These are phyloP conservation scores for Trachurus trachurus DNA, from an alignment of 2,797 vertebrate species.

Conservation along the genomic window DNA sequence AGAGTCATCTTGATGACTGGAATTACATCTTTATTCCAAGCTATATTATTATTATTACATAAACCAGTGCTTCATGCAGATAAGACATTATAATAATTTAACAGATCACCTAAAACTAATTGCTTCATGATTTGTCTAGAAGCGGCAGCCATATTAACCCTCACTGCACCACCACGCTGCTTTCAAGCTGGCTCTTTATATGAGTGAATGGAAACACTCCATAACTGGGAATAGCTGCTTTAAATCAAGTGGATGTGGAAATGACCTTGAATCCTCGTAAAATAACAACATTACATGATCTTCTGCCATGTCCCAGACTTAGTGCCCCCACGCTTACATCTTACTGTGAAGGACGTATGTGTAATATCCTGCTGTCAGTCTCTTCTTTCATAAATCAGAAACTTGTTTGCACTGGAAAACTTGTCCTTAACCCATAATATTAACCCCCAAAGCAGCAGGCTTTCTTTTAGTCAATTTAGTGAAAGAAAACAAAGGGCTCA, in stretches of 20 bases:
- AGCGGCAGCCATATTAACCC: neutral
- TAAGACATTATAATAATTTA: too few species aligned
- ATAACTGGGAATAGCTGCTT: neutral
- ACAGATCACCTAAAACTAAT: too few species aligned
- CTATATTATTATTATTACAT: too few species aligned
- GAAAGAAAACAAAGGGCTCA: conserved; percentile 2
- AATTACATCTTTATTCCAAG: too few species aligned
- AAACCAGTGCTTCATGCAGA: too few species aligned
- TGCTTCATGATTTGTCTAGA: too few species aligned
- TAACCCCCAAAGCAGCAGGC: neutral
- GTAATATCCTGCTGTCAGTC: conserved; percentile 20
- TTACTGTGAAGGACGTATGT: conserved; percentile 42
- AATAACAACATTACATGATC: conserved; percentile 33
- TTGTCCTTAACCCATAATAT: conserved; percentile 4
- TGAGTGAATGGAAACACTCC: conserved; percentile 9
- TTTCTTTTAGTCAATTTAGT: neutral
- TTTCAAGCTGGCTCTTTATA: neutral
- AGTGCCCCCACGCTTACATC: conserved; percentile 23
- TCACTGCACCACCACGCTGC: neutral
- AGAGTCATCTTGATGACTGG: too few species aligned
- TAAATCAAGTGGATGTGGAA: conserved; percentile 32
- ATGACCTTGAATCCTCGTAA: conserved; percentile 28
- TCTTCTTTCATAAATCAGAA: conserved; percentile 9
- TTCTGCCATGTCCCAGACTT: conserved; percentile 16
- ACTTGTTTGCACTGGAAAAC: conserved; percentile 6